Conservation (phyloP, 2,888 invertebrate species). For the Eupithecia centaureata region DNA sequence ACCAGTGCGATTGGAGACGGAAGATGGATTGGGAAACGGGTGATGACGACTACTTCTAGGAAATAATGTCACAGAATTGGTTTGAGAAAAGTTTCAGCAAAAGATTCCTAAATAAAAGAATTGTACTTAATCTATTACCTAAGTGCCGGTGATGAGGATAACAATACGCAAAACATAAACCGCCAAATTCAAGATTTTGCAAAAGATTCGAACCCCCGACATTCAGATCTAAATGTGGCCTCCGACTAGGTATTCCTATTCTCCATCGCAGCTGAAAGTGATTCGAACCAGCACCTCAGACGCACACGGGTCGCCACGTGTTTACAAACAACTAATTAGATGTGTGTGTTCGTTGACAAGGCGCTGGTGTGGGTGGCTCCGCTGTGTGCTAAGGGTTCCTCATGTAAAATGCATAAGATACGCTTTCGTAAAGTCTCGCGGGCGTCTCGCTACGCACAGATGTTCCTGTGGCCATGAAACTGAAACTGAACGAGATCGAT, state of each 20-base stretch:
- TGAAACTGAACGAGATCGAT: conserved; percentile 47
- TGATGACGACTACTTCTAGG: background rate
- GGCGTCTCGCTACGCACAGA: conserved; percentile 74
- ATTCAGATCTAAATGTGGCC: background rate
- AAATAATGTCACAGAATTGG: background rate
- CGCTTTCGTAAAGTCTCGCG: conserved; percentile 71
- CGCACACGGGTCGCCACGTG: conserved; percentile 58
- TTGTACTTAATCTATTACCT: no score
- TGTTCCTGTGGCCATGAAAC: conserved; percentile 71
- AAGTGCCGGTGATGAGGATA: no score
- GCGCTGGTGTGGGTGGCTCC: conserved; percentile 44
- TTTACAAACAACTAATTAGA: conserved; percentile 80
- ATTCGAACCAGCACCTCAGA: conserved; percentile 48
- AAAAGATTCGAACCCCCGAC: no score
- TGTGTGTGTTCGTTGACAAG: conserved; percentile 61
- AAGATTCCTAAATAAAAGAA: background rate
- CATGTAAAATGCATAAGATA: conserved; percentile 88
- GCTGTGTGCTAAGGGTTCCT: conserved; percentile 50
- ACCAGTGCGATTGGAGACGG: background rate
- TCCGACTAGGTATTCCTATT: background rate
- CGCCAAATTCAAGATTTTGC: no score
- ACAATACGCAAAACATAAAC: no score
- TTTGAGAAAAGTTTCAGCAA: background rate
- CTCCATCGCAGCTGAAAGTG: conserved; percentile 9
- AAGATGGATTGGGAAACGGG: background rate